These are phyloP conservation scores for Mustelus asterias DNA, from an alignment of 2,113 vertebrate genomes.

Conservation along the genomic window DNA sequence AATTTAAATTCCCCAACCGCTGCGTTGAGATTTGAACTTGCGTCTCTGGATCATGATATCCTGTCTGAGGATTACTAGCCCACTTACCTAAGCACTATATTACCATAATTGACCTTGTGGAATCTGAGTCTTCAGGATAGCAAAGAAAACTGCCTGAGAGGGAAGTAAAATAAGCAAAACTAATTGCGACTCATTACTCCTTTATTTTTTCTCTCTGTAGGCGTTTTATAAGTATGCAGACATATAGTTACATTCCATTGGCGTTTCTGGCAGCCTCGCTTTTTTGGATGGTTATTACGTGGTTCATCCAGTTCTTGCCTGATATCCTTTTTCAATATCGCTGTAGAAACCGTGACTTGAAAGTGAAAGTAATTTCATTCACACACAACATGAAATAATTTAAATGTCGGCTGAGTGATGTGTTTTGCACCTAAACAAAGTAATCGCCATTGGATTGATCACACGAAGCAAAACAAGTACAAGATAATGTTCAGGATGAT, in stretches of 20 bases:
- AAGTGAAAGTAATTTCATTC: neutral
- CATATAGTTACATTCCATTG: constrained; percentile 65
- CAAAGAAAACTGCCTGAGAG: neutral
- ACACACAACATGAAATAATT: neutral
- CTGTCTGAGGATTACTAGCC: neutral
- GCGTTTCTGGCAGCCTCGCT: constrained; percentile 71
- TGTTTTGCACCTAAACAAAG: neutral
- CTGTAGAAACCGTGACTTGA: neutral
- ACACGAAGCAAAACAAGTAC: neutral
- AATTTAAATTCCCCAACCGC: neutral
- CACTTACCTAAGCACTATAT: too few species aligned
- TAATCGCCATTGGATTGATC: neutral
- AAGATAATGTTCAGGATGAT: neutral
- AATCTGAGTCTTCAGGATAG: neutral
- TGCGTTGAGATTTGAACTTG: neutral
- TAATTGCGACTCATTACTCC: neutral
- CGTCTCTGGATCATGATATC: neutral
- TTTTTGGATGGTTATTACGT: constrained; percentile 88
- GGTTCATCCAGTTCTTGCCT: constrained; percentile 78
- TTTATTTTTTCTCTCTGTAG: constrained; percentile 53
- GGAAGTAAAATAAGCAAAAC: neutral
- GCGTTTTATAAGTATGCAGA: constrained; percentile 56
- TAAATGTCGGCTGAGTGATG: neutral
- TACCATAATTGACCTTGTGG: neutral
- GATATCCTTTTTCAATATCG: constrained; percentile 76